Conservation (phyloP, 2,888 invertebrate species). For the Gerris lacustris region DNA sequence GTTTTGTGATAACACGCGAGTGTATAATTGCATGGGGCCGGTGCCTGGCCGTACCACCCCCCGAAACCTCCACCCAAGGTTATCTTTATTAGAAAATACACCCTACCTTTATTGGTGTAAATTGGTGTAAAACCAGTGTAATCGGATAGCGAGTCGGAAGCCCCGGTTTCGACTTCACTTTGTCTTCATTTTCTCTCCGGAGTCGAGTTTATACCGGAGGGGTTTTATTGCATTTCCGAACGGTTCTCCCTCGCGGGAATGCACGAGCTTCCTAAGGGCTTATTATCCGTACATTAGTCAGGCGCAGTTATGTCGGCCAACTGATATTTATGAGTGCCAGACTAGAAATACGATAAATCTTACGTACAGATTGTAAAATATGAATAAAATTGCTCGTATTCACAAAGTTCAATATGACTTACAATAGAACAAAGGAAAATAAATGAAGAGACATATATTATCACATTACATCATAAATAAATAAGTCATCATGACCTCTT, state of each 20-base stretch:
- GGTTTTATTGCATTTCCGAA: background rate
- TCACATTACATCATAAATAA: too few species aligned
- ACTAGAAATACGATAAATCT: too few species aligned
- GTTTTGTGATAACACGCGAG: background rate
- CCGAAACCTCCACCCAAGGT: background rate
- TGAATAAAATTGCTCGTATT: too few species aligned
- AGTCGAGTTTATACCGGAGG: background rate
- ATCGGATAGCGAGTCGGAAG: background rate
- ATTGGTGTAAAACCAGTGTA: background rate
- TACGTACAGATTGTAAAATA: too few species aligned
- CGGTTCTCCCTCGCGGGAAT: background rate
- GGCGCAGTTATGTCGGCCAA: background rate
- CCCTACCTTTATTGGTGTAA: background rate
- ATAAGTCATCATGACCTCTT: too few species aligned
- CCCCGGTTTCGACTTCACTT: background rate
- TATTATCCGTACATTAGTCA: conserved; percentile 1
- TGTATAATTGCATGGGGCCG: background rate
- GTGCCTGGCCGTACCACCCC: background rate
- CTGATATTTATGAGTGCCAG: too few species aligned
- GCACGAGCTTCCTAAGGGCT: background rate
- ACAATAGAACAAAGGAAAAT: too few species aligned
- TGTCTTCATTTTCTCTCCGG: background rate
- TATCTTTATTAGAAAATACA: conserved; percentile 1
- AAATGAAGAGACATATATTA: too few species aligned
- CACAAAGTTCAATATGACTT: too few species aligned